Evolutionary conservation across 2,113 vertebrate genomes (phyloP), one percentile per base, ranked within the genome.

Genomic region (Rhynchomys soricoides): DNA sequence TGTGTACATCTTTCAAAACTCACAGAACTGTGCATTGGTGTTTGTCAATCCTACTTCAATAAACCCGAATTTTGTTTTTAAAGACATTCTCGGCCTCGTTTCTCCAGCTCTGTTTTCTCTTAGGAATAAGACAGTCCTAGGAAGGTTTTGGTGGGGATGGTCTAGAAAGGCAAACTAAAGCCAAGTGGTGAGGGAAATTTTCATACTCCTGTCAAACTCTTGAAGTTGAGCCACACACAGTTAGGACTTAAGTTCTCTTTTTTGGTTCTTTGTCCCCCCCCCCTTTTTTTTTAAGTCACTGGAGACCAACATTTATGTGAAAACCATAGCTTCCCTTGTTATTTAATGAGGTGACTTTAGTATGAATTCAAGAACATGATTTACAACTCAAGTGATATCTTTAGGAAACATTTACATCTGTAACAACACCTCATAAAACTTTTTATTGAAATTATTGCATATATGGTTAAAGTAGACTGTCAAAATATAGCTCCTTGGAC

Each of bases 331-430:
- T 95, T 91, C 91, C 77, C 88, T 92, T 95, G 85, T 73, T 92
- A 82, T 91, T 97, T 96, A 97, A 97, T 94, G 90, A 95, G 79
- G 95, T 96, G 92, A 90, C 52, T 96, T 96, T 57, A 93, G 66
- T 85, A 82, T 88, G 87, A 90, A 94, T 90, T 96, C 92, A 90
- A 96, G 90, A 86, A 92, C 77, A 90, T 89, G 74, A 95, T 92
- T 97, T 97, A 95, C 75, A 97, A 87, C 85, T 89, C 10, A 0
- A 92, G 70, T 93, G 75, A 92, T 92, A 86, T 88, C 93, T 95
- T 97, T 95, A 96, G 97, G 94, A 97, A 97, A 95, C 90, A 96
- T 96, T 97, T 97, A 96, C 75, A 92, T 97, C 93, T 93, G 85
- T 90, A 90, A 95, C 40, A 98, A 95, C 66, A 96, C 81, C 88